Conservation (phyloP, 2,113 vertebrate species). For the Condylura cristata region DNA sequence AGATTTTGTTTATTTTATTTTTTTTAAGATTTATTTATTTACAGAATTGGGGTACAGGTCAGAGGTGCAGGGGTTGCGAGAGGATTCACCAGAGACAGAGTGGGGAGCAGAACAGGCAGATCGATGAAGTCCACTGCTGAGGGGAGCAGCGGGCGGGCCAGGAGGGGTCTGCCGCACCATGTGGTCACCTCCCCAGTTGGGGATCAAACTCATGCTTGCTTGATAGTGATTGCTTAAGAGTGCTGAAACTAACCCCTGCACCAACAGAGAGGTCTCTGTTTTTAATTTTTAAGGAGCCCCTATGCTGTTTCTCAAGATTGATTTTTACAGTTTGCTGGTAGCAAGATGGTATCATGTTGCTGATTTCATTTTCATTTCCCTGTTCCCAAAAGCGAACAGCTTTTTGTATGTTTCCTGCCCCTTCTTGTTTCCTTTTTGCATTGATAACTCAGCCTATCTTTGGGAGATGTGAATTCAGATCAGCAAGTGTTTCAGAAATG, state of each 20-base stretch:
- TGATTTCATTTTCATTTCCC: neutral
- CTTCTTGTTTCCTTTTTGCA: neutral
- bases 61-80: too few relatives aligned
- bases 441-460: neutral
- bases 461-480: neutral
- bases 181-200: too few relatives aligned
- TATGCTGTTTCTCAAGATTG: neutral
- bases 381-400: neutral
- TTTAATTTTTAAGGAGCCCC: neutral
- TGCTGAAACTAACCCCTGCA: too few relatives aligned
- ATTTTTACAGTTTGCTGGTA: neutral
- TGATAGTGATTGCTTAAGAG: too few relatives aligned
- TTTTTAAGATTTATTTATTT: too few relatives aligned
- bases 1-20: neutral
- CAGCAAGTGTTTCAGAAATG: neutral
- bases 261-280: neutral
- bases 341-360: neutral
- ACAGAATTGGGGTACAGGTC: too few relatives aligned
- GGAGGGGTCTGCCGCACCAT: too few relatives aligned
- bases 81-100: too few relatives aligned
- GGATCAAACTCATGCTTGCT: too few relatives aligned
- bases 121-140: too few relatives aligned
- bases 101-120: too few relatives aligned
- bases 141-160: too few relatives aligned
- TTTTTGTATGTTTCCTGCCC: neutral